Evolutionary conservation across 1,140 invertebrate genomes (phyloP).

Genomic region (Rhagoletis zephyria): DNA sequence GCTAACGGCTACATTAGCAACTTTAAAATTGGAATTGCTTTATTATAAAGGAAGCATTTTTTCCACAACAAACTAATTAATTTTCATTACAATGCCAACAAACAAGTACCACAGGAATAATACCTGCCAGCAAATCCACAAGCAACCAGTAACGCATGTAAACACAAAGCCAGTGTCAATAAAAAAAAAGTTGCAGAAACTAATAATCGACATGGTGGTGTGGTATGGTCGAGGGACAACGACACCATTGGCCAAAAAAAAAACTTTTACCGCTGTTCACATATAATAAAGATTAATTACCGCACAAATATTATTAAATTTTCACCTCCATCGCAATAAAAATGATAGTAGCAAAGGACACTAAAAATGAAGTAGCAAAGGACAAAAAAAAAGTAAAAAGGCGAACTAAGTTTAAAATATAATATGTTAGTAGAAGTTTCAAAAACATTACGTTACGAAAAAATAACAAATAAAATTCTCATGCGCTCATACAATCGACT

Average conservation of each 20-base stretch:
- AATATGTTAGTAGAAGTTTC: no score
- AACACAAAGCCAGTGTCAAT: neutral
- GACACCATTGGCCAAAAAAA: no score
- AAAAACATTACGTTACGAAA: no score
- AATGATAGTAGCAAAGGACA: no score
- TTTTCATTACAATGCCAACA: neutral
- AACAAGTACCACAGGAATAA: neutral
- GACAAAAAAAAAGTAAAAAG: no score
- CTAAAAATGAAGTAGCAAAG: no score
- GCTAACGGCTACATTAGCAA: no score
- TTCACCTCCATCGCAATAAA: neutral
- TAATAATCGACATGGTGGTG: neutral
- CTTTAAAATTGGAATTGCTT: no score
- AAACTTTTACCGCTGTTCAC: neutral
- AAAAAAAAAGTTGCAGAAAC: neutral
- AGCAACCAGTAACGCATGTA: neutral
- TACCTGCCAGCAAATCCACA: neutral
- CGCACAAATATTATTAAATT: neutral
- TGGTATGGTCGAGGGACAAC: neutral
- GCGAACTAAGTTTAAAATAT: no score
- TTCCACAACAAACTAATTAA: neutral
- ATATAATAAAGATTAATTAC: slow-evolving; percentile 27
- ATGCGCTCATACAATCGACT: no score
- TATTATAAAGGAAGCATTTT: neutral
- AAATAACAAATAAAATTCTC: no score